Evolutionary conservation across 1,140 invertebrate species (phyloP).

Genomic region (Atta texana): DNA sequence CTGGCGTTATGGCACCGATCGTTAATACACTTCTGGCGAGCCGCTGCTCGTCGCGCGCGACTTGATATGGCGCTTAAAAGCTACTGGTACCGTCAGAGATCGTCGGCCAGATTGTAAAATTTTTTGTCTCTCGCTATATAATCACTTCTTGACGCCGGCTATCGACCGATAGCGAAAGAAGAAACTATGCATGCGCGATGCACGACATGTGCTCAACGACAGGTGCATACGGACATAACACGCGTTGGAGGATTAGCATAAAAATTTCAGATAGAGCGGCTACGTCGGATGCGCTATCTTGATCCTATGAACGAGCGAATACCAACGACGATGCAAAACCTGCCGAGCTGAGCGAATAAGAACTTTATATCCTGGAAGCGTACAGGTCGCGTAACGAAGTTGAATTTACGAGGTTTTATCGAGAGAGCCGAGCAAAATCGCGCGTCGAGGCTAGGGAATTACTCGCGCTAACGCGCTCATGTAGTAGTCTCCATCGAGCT

Average conservation of each 20-base stretch:
- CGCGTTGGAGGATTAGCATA: constrained; percentile 23
- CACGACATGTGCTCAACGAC: constrained; percentile 30
- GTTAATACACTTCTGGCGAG: constrained; percentile 68
- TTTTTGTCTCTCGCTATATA: constrained; percentile 23
- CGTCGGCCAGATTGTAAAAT: constrained; percentile 54
- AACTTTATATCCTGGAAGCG: constrained; percentile 52
- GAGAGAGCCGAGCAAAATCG: constrained; percentile 31
- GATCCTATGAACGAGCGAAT: constrained; percentile 27
- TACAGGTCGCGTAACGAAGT: constrained; percentile 52
- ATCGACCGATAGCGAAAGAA: not conserved
- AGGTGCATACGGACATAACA: constrained; percentile 20
- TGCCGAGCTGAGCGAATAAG: constrained; percentile 7
- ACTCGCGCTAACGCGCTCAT: constrained; percentile 11
- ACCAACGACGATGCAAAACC: constrained; percentile 2
- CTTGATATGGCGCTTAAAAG: constrained; percentile 52
- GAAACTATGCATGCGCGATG: not conserved
- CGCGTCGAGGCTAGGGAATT: constrained; percentile 3
- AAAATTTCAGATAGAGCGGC: constrained; percentile 11
- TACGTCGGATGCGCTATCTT: constrained; percentile 24
- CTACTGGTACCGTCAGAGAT: constrained; percentile 48
- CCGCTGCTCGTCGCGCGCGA: constrained; percentile 45
- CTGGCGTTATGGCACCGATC: constrained; percentile 65
- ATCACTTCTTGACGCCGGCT: constrained; percentile 33
- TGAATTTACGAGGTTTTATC: constrained; percentile 62
- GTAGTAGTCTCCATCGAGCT: constrained; percentile 5